phyloP scores from a whole-genome alignment of 2,797 vertebrate genomes.

The Oryzias dopingdopingensis region DNA sequence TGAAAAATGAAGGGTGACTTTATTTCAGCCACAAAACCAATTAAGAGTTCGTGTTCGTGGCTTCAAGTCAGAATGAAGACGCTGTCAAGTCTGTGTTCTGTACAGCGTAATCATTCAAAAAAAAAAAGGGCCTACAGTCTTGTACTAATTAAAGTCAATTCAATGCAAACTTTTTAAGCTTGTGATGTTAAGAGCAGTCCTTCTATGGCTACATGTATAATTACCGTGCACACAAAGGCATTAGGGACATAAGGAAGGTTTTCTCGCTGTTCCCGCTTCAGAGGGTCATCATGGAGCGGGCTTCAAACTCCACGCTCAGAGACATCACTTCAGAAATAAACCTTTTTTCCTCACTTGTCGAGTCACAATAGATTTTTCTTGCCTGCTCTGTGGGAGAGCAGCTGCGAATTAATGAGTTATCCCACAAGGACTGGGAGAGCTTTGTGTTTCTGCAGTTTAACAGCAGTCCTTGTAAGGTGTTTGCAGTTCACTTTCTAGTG shows the following conservation, averaged over 20 bases:
- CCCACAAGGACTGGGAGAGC: too few species aligned
- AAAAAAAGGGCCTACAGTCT: conserved; percentile 10
- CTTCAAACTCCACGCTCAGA: conserved; percentile 6
- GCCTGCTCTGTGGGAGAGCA: conserved; percentile 21
- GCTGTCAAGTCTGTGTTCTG: conserved; percentile 21
- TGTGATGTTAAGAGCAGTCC: conserved; percentile 5
- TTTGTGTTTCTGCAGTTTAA: too few species aligned
- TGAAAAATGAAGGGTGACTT: not conserved
- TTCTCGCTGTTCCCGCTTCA: conserved; percentile 8
- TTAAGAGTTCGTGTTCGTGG: conserved; percentile 12
- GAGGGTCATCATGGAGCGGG: conserved; percentile 9
- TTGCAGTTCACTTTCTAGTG: too few species aligned
- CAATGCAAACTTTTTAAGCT: conserved; percentile 12
- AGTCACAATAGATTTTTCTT: conserved; percentile 25
- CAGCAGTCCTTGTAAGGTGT: too few species aligned
- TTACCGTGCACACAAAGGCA: conserved; percentile 13
- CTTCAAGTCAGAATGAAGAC: conserved; percentile 17
- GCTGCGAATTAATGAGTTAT: not conserved
- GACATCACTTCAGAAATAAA: conserved; percentile 4
- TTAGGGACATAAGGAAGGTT: conserved; percentile 13
- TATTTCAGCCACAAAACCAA: conserved; percentile 21
- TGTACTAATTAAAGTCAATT: conserved; percentile 26
- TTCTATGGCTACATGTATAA: conserved; percentile 11
- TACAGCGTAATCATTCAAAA: conserved; percentile 21
- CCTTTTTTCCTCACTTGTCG: not conserved